Base-by-base conservation (phyloP, 2,797 vertebrate species). In the Hephaestus fuliginosus region DNA sequence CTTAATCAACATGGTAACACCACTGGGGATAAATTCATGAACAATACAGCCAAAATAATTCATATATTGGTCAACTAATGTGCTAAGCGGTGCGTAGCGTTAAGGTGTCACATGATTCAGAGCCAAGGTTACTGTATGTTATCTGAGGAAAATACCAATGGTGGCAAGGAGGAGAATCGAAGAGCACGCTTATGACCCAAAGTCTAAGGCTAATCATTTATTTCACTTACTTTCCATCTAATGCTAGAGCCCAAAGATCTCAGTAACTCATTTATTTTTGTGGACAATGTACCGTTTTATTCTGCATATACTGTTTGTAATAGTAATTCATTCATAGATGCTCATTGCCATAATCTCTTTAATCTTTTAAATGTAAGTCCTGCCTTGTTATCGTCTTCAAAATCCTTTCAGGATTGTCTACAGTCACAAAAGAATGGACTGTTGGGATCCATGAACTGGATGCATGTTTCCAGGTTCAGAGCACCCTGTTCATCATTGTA, bases 41-140 rank as follows among this genome's bases (percentile, higher is more conserved):
- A 92, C 91, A 94, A 91, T 92, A 90, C 89, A 82, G 87, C 61
- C 78, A 84, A 88, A 95, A 95, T 94, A 93, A 94, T 92, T 95
- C 92, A 93, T 90, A 92, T 90, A 88, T 94, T 94, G 90, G 91
- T 95, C 92, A 95, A 79, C 72, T 78, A 89, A 90, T 92, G 91
- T 88, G 85, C 70, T 83, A 91, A 87, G 90, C 83, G 73, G 77
- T 85, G 85, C 71, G 56, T 74, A 72, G 85, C 58, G 30, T 87
- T 79, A 85, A 83, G 67, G 82, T 90, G 92, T 92, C 88, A 92
- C 78, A 86, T 93, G 89, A 93, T 84, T 89, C 85, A 91, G 56
- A 81, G 83, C 83, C 92, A 94, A 95, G 94, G 94, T 94, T 86
- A 86, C 80, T 74, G 62, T 57, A 84, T 30, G 46, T 82, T 83